Percentiles rank a stretch among this genome's conserved stretches.
phyloP scores from a whole-genome alignment of 2,113 vertebrate genomes.

The Bos indicus region DNA sequence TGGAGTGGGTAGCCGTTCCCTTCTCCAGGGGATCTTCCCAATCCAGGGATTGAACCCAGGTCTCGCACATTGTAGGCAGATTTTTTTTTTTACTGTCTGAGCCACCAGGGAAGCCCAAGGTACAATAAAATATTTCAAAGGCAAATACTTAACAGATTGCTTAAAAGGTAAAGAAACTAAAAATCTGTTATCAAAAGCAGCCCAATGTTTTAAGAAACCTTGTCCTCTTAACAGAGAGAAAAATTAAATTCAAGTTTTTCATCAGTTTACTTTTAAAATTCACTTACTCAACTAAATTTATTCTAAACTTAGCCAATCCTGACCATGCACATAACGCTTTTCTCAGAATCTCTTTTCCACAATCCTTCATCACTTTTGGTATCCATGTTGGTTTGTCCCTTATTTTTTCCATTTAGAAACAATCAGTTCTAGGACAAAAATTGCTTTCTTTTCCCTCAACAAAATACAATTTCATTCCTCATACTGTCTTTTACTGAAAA shows the following conservation, averaged over 20 bases:
- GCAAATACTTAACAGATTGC: neutral
- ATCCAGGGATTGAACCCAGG: neutral
- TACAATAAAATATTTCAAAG: neutral
- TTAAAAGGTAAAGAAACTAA: neutral
- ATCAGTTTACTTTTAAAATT: neutral
- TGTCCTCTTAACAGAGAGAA: neutral
- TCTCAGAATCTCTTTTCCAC: neutral
- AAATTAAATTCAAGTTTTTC: neutral
- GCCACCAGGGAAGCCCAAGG: neutral
- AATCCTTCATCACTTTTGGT: neutral
- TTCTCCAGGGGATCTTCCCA: neutral
- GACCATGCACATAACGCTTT: neutral
- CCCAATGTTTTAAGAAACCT: neutral
- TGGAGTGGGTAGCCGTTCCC: neutral
- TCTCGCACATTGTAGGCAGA: neutral
- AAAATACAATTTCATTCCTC: neutral
- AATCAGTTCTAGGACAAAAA: neutral
- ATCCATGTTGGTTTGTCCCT: neutral
- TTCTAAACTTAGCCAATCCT: neutral
- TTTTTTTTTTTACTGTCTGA: too few relatives aligned
- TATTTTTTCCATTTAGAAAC: neutral
- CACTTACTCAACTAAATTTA: neutral
- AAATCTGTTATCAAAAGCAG: neutral
- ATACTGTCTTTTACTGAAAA: neutral
- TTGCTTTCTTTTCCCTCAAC: neutral